Evolutionary conservation across 2,113 vertebrate species (phyloP).

Genomic region (Brachyistius frenatus): DNA sequence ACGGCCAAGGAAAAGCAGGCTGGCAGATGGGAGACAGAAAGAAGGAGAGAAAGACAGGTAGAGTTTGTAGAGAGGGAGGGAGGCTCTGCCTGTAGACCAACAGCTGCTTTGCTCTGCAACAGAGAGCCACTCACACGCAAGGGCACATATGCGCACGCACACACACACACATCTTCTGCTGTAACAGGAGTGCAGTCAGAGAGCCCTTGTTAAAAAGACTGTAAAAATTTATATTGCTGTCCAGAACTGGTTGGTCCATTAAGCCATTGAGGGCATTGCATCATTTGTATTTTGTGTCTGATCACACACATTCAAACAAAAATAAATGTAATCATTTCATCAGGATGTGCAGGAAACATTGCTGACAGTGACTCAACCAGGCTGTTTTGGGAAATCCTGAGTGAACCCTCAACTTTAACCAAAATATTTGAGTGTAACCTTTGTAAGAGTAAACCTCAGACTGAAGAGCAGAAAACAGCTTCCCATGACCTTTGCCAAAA

Average conservation of each 20-base stretch:
- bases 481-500: not conserved
- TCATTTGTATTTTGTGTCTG: constrained; percentile 45
- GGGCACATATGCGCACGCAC: too few relatives aligned
- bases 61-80: constrained; percentile 11
- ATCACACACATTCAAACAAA: constrained; percentile 43
- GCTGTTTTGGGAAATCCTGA: constrained; percentile 30
- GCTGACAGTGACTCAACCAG: constrained; percentile 4
- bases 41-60: constrained; percentile 43
- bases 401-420: constrained; percentile 14
- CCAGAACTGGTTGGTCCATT: constrained; percentile 37
- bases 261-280: constrained; percentile 39
- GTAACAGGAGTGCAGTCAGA: constrained; percentile 49
- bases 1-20: constrained; percentile 37
- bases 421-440: not conserved
- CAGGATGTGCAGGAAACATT: constrained; percentile 22
- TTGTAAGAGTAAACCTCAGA: not conserved
- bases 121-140: constrained; percentile 2
- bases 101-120: constrained; percentile 42
- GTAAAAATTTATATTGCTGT: constrained; percentile 61
- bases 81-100: constrained; percentile 15
- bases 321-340: constrained; percentile 47
- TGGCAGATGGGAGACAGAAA: constrained; percentile 56
- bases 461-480: not conserved
- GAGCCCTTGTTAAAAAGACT: constrained; percentile 58
- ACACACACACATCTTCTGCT: not conserved